Base-by-base conservation (phyloP, 92 coral and sea anemone genomes). In the Pocillopora grandis region DNA sequence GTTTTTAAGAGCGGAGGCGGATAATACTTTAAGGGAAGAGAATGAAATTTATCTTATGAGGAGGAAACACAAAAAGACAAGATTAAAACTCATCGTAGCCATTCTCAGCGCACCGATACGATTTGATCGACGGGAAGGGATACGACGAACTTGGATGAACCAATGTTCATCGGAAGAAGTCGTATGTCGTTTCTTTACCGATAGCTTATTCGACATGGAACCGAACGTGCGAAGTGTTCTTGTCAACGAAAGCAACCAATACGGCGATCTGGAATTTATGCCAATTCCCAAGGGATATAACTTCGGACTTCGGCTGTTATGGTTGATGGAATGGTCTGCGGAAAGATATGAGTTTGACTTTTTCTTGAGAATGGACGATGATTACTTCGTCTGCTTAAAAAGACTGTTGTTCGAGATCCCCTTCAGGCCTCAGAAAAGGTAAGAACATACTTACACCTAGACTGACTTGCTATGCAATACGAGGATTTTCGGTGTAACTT, bases 321-420 rank as follows among this genome's bases (percentile, higher is more conserved):
- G 99, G 99, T 77, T 96, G 42, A 35, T 94, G 49, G 89, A 92
- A 42, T 96, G 99, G 98, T 90, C 97, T 0, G 84, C 77, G 5
- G 72, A 61, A 64, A 92, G 92, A 64, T 96, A 94, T 67, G 83
- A 92, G 18, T 96, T 94, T 72, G 93, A 96, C 49, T 96, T 89
- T 79, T 90, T 94, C 78, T 82, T 96, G 31, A 86, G 99, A 84
- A 89, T 94, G 66, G 99, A 96, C 66, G 99, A 96, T 75, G 99
- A 96, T 71, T 96, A 96, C 23, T 96, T 96, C 72, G 82, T 96
- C 63, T 96, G 99, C 59, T 84, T 96, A 80, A 90, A 85, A 72
- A 80, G 95, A 66, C 82, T 96, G 81, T 33, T 94, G 66, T 88
- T 85, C 58, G 99, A 96, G 81, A 75, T 96, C 15, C 99, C 98